Evolutionary conservation across 2,797 vertebrate species (phyloP).

Genomic region (Ficedula albicollis): DNA sequence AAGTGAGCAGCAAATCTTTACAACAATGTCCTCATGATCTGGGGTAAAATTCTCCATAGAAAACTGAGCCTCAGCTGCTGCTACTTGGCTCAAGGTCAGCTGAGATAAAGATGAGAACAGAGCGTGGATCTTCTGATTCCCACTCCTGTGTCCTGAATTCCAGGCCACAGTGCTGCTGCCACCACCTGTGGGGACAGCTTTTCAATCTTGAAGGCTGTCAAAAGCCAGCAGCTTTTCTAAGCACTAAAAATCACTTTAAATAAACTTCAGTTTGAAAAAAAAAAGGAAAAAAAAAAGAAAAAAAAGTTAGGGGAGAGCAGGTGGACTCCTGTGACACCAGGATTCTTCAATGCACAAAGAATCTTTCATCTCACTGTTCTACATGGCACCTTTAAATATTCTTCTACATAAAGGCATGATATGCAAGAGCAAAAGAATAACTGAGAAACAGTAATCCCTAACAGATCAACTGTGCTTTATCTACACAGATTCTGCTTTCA

Average conservation of each 20-base stretch:
- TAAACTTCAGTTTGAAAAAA: slow-evolving; percentile 26
- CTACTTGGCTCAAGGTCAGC: slow-evolving; percentile 33
- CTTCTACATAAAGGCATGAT: slow-evolving; percentile 61
- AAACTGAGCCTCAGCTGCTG: neutral
- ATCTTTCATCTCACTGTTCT: slow-evolving; percentile 56
- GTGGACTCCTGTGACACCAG: slow-evolving; percentile 62
- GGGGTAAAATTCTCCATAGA: neutral
- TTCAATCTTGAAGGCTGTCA: slow-evolving; percentile 49
- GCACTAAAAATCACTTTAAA: slow-evolving; percentile 54
- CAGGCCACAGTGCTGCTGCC: slow-evolving; percentile 2
- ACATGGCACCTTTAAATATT: slow-evolving; percentile 65
- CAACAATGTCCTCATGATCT: neutral
- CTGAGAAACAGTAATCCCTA: slow-evolving; percentile 68
- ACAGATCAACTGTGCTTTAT: slow-evolving; percentile 69
- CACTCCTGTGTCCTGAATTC: slow-evolving; percentile 38
- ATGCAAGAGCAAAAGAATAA: slow-evolving; percentile 68
- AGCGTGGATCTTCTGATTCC: slow-evolving; percentile 4
- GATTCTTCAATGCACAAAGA: slow-evolving; percentile 59
- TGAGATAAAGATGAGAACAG: neutral
- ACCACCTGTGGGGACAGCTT: slow-evolving; percentile 47
- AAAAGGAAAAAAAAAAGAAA: neutral
- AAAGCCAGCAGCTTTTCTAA: slow-evolving; percentile 40
- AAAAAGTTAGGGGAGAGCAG: slow-evolving; percentile 41
- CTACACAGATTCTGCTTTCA: slow-evolving; percentile 59
- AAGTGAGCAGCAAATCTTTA: neutral